Evolutionary conservation across 2,797 vertebrate species (phyloP), one percentile per base, ranked within the genome.

Genomic region (Toxotes lorentzi): DNA sequence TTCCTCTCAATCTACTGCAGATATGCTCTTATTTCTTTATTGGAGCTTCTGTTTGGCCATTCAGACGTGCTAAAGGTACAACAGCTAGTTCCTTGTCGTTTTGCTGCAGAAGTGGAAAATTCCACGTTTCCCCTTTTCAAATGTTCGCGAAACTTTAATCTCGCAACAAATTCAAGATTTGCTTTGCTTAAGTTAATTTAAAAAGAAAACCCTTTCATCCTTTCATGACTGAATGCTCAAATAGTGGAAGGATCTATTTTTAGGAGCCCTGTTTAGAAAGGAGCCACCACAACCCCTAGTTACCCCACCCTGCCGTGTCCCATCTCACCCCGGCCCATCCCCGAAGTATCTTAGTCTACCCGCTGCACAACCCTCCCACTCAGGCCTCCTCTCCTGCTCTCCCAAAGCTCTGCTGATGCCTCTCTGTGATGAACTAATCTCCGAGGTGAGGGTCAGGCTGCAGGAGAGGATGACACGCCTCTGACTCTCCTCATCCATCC

Each of bases 401-500:
- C 70, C 75, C 21, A 61, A 78, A 76, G 72, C 80, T 35, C 75
- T 43, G 47, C 77, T 69, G 70, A 85, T 85, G 53, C 78, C 50
- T 64, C 83, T 79, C 82, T 76, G 87, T 78, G 75, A 89, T 83
- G 78, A 76, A 87, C 85, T 86, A 85, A 91, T 92, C 86, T 86
- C 75, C n/a, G 76, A 88, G 91, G 91, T 89, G 86, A 90, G 84
- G 90, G 89, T 90, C 89, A 89, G 82, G 81, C 91, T 90, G 84
- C 78, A 88, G 88, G 74, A 83, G 79, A 86, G 87, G 89, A 91
- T 90, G 92, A 92, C 92, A 91, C 57, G 90, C 92, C 82, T 92
- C 89, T 91, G 89, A 88, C 88, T 92, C 91, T 90, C 91, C 89
- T 93, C 92, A 94, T 93, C 90, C 87, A 89, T 91, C 88, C 89